Conservation (phyloP, 1,140 invertebrate species). For the Diprion similis region DNA sequence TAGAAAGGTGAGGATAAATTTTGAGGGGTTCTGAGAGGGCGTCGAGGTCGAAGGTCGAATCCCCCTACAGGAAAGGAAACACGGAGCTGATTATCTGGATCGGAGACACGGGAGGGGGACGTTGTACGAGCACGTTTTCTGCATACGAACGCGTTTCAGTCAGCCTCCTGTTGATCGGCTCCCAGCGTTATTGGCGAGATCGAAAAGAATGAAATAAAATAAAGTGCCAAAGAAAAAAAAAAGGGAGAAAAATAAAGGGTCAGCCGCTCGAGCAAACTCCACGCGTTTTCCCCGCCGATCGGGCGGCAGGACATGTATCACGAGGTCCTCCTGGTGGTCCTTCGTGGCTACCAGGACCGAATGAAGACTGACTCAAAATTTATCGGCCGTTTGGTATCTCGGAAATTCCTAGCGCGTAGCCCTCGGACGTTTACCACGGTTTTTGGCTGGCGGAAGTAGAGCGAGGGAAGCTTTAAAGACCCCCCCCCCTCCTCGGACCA, state of each 20-base stretch:
- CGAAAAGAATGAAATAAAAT: background rate
- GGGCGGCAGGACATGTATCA: background rate
- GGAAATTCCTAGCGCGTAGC: slow-evolving; percentile 7
- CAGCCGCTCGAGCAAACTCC: no score
- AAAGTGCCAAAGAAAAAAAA: background rate
- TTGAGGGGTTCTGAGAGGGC: slow-evolving; percentile 3
- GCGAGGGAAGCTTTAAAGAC: background rate
- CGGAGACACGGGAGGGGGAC: slow-evolving; percentile 57
- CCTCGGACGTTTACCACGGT: background rate
- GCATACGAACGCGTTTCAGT: background rate
- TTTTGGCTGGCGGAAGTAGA: background rate
- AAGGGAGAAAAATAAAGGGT: background rate
- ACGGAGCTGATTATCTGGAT: slow-evolving; percentile 52
- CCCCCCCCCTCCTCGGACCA: background rate
- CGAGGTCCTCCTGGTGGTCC: no score
- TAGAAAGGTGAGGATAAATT: background rate
- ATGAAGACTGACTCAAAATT: background rate
- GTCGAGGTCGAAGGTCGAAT: slow-evolving; percentile 28
- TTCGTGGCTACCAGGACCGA: background rate
- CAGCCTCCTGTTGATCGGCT: background rate
- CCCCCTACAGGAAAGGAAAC: slow-evolving; percentile 55
- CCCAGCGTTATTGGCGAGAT: background rate
- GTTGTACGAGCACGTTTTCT: background rate
- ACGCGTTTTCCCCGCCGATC: background rate
- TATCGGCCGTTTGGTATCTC: background rate